Conservation (phyloP, 2,113 vertebrate species). For the Phrynosoma blainvillii region DNA sequence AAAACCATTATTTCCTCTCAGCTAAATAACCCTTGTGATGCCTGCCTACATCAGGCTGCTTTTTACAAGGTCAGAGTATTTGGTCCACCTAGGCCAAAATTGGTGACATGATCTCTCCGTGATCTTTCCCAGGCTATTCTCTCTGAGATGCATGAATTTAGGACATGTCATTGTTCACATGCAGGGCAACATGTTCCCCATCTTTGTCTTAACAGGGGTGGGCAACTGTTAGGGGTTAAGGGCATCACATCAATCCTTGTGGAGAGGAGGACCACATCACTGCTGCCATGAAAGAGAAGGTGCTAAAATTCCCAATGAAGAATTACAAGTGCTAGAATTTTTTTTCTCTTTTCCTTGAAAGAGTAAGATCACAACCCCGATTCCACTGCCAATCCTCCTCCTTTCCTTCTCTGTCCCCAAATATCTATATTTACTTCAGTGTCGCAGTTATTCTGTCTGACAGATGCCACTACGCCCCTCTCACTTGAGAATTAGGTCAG, state of each 20-base stretch:
- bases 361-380: background rate
- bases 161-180: too few relatives aligned
- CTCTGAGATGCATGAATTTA: background rate
- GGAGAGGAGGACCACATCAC: too few relatives aligned
- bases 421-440: background rate
- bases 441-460: background rate
- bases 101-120: background rate
- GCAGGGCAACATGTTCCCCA: background rate
- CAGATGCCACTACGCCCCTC: background rate
- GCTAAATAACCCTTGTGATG: background rate
- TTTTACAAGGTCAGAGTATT: background rate
- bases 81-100: too few relatives aligned
- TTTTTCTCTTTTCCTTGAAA: background rate
- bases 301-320: background rate
- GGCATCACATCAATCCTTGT: too few relatives aligned
- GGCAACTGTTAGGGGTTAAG: too few relatives aligned
- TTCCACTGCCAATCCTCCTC: background rate
- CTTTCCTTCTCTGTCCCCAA: background rate
- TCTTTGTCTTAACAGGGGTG: background rate
- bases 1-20: background rate
- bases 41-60: background rate
- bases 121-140: background rate
- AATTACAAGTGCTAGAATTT: background rate
- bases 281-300: background rate
- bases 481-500: background rate